Evolutionary conservation across 2,113 vertebrate species (phyloP).

Genomic region (Meriones unguiculatus): DNA sequence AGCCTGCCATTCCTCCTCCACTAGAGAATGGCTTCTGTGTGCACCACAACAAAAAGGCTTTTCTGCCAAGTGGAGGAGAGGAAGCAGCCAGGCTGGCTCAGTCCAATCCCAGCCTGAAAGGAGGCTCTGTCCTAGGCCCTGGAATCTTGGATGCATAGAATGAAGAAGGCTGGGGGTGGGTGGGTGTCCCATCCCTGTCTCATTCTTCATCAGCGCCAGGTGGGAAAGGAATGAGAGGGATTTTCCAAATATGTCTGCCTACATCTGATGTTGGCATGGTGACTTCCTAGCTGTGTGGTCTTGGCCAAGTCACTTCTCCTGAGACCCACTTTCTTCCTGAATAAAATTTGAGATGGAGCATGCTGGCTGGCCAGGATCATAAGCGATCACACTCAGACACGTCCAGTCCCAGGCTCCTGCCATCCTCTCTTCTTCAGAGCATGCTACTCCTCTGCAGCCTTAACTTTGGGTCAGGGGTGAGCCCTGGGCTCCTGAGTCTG

Average conservation of each 20-base stretch:
- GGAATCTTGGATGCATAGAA: slow-evolving; percentile 48
- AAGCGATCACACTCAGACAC: fast-evolving
- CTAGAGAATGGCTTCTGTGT: slow-evolving; percentile 76
- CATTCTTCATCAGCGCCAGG: background rate
- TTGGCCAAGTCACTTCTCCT: slow-evolving; percentile 13
- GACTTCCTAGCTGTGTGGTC: slow-evolving; percentile 32
- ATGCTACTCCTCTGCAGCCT: fast-evolving
- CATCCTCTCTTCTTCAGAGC: fast-evolving
- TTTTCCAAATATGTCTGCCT: background rate
- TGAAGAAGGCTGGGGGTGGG: background rate
- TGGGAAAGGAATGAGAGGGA: background rate
- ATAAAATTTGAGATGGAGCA: background rate
- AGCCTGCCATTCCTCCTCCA: slow-evolving; percentile 57
- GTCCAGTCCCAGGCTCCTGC: background rate
- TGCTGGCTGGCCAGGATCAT: background rate
- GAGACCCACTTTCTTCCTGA: background rate
- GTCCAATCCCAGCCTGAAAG: slow-evolving; percentile 75
- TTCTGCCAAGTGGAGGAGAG: slow-evolving; percentile 77
- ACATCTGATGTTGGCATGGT: background rate
- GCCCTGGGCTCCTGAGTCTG: background rate
- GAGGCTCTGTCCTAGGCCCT: slow-evolving; percentile 71
- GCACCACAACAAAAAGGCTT: slow-evolving; percentile 80
- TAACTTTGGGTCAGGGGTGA: fast-evolving
- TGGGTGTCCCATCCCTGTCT: background rate
- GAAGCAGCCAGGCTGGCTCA: background rate